These are phyloP conservation scores for Hymenopus coronatus DNA, from an alignment of 2,888 invertebrate species.

Conservation along the genomic window DNA sequence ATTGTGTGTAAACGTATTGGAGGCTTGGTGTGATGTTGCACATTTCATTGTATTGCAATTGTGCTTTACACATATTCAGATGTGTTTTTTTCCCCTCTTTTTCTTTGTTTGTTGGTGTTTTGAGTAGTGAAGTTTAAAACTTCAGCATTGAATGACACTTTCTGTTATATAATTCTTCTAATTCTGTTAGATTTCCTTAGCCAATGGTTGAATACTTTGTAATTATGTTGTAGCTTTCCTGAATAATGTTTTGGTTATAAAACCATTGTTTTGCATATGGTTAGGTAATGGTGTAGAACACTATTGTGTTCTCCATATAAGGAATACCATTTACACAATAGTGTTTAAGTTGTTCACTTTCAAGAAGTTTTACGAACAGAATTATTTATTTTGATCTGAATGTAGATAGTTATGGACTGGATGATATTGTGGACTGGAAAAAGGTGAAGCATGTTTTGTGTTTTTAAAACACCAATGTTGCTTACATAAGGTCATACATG, in stretches of 20 bases:
- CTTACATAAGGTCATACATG: neutral
- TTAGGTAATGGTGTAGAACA: neutral
- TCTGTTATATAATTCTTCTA: neutral
- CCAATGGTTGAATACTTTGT: neutral
- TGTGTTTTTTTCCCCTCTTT: neutral
- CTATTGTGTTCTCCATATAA: neutral
- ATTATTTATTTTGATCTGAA: neutral
- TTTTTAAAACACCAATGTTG: neutral
- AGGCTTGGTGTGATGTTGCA: neutral
- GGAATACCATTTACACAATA: neutral
- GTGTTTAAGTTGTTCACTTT: neutral
- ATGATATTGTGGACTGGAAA: neutral
- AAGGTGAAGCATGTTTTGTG: neutral
- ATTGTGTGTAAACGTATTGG: neutral
- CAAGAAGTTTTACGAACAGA: neutral
- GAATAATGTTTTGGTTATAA: neutral
- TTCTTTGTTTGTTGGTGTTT: neutral
- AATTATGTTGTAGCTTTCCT: neutral
- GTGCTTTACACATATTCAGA: neutral
- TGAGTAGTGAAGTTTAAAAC: neutral
- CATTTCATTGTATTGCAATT: neutral
- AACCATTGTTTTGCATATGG: neutral
- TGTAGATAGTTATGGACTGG: neutral
- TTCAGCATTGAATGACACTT: conserved; percentile 6
- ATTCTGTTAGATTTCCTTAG: neutral